phyloP scores from a whole-genome alignment of 1,140 invertebrate genomes.

The Papilio helenus region DNA sequence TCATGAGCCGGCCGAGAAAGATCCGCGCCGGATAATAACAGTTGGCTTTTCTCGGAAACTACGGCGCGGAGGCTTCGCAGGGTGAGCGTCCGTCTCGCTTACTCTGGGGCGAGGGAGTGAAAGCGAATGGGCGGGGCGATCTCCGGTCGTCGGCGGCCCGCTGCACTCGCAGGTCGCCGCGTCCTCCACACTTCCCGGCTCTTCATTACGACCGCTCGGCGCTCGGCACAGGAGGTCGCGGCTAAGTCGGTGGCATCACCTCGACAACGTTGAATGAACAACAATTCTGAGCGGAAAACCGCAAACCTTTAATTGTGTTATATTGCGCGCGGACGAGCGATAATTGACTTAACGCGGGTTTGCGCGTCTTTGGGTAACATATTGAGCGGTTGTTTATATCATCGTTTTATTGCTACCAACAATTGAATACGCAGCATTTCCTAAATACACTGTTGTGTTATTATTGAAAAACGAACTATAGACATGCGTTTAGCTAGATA shows the following conservation, averaged over 20 bases:
- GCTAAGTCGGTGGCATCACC: conserved; percentile 18
- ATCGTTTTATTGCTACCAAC: too few relatives aligned
- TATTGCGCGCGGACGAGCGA: conserved; percentile 30
- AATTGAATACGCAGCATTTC: neutral
- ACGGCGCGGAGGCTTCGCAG: conserved; percentile 74
- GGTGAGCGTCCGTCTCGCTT: conserved; percentile 62
- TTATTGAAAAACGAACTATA: neutral
- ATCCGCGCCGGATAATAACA: conserved; percentile 77
- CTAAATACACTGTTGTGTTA: neutral
- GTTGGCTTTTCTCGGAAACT: conserved; percentile 80
- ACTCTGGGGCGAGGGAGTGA: conserved; percentile 60
- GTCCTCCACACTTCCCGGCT: conserved; percentile 71
- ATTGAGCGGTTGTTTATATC: conserved; percentile 40
- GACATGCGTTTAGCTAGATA: neutral
- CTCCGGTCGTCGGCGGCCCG: conserved; percentile 53
- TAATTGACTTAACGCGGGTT: conserved; percentile 44
- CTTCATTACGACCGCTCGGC: conserved; percentile 65
- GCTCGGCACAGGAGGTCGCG: conserved; percentile 39
- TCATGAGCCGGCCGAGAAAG: conserved; percentile 76
- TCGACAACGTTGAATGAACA: conserved; percentile 9
- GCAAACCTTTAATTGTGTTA: conserved; percentile 21
- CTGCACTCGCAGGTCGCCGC: conserved; percentile 69
- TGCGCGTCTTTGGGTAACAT: conserved; percentile 32
- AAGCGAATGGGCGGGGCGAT: conserved; percentile 73
- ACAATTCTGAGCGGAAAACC: conserved; percentile 25